Percentiles rank a stretch among this genome's conserved stretches.
phyloP scores from a whole-genome alignment of 2,888 invertebrate species.

The Ormyrus pomaceus region DNA sequence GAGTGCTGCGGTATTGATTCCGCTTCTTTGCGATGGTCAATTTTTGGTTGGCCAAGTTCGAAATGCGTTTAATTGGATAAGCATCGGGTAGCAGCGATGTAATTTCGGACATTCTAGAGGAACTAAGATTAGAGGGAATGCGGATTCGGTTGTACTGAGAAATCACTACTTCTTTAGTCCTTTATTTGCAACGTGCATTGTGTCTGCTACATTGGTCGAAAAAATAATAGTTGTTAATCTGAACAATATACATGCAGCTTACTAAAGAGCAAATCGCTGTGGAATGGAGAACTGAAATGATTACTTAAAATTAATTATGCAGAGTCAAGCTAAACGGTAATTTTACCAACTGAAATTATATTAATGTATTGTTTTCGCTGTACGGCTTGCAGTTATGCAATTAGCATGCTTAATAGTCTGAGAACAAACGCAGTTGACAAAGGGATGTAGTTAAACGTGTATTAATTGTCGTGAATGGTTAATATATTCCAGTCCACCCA shows the following conservation, averaged over 20 bases:
- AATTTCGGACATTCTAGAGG: slow-evolving; percentile 10
- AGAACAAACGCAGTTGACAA: neutral
- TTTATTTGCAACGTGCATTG: too few species aligned
- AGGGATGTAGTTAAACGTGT: slow-evolving; percentile 4
- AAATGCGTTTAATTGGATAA: slow-evolving; percentile 44
- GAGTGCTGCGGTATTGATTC: neutral
- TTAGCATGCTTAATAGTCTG: neutral
- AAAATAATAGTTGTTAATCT: too few species aligned
- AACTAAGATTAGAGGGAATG: neutral
- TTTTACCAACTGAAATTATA: neutral
- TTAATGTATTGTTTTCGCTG: neutral
- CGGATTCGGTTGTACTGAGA: too few species aligned
- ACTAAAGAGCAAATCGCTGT: too few species aligned
- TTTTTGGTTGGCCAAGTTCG: slow-evolving; percentile 53
- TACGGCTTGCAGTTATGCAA: neutral
- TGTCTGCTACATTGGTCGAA: too few species aligned
- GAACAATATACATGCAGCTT: too few species aligned
- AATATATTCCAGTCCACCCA: neutral
- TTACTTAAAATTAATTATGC: neutral
- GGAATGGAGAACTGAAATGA: too few species aligned
- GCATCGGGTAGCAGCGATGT: neutral
- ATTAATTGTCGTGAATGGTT: neutral
- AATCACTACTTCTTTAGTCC: too few species aligned
- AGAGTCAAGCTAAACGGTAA: neutral
- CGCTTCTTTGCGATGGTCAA: neutral